These are phyloP conservation scores for Epinotia bilunana DNA, from an alignment of 2,888 invertebrate genomes.

Conservation along the genomic window DNA sequence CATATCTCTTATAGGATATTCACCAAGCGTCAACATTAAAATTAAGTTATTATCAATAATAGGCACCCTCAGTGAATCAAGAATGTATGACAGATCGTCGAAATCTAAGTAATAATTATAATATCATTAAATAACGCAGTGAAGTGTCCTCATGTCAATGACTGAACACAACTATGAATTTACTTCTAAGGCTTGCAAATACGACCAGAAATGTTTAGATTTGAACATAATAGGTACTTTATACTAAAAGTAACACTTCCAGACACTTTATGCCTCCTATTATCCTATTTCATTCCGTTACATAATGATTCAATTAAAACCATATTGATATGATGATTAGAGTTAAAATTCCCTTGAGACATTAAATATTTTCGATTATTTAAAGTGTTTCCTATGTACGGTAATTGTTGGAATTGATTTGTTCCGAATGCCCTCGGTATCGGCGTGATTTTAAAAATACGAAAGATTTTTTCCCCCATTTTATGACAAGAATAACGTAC, in stretches of 20 bases:
- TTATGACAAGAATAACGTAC: conserved; percentile 18
- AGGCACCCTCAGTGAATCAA: no score
- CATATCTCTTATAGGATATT: no score
- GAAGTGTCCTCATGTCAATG: no score
- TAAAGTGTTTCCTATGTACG: conserved; percentile 3
- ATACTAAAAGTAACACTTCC: conserved; percentile 16
- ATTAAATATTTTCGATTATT: neutral
- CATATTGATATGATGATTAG: conserved; percentile 13
- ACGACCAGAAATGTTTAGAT: neutral
- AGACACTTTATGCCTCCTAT: conserved; percentile 8
- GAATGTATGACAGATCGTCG: no score
- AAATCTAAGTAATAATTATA: no score
- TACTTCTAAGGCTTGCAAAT: no score
- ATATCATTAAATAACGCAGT: no score
- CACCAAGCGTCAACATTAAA: no score
- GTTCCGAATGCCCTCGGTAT: conserved; percentile 64
- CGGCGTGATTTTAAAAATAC: conserved; percentile 51
- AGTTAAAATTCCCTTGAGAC: conserved; percentile 15
- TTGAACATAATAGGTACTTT: no score
- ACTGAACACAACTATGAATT: no score
- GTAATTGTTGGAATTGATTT: conserved; percentile 65
- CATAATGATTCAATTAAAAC: conserved; percentile 6
- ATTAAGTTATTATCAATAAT: no score
- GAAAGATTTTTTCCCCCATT: neutral
- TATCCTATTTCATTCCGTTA: conserved; percentile 19